Percentiles rank a stretch among this genome's conserved stretches.
Evolutionary conservation across 2,888 invertebrate species (phyloP).

Genomic region (Punctoribates punctum): DNA sequence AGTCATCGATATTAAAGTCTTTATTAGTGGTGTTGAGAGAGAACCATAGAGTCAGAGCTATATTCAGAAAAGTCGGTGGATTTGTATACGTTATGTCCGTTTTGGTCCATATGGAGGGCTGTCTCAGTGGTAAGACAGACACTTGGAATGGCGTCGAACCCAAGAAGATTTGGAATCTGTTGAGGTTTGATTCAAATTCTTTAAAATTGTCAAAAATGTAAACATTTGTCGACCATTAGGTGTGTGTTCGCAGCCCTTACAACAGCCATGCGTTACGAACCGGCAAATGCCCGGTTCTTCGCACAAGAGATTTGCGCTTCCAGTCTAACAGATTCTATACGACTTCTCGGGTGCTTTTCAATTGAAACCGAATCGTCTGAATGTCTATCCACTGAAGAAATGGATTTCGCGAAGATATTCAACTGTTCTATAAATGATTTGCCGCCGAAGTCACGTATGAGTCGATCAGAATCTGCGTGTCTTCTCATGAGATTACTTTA

Average conservation of each 20-base stretch:
- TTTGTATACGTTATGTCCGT: constrained; percentile 97
- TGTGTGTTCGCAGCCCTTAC: constrained; percentile 91
- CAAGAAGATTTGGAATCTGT: constrained; percentile 42
- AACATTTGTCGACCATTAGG: constrained; percentile 55
- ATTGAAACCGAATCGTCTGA: constrained; percentile 38
- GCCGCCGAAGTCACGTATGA: constrained; percentile 37
- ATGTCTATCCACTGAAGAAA: constrained; percentile 1
- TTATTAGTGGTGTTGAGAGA: constrained; percentile 84
- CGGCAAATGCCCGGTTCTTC: constrained; percentile 97
- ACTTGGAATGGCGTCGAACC: constrained; percentile 35
- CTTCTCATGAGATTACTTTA: constrained; percentile 61
- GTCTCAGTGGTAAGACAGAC: constrained; percentile 59
- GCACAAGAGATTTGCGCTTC: constrained; percentile 94
- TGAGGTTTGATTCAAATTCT: constrained; percentile 19
- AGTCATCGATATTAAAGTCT: constrained; percentile 56
- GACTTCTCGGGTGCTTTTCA: constrained; percentile 83
- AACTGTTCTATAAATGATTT: constrained; percentile 27
- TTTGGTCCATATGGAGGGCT: constrained; percentile 83
- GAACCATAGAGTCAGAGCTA: constrained; percentile 90
- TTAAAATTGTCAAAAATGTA: neutral
- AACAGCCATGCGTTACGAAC: constrained; percentile 97
- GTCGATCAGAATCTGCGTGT: constrained; percentile 36
- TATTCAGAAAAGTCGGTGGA: constrained; percentile 95
- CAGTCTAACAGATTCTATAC: constrained; percentile 85
- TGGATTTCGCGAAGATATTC: constrained; percentile 33